phyloP scores from a whole-genome alignment of 2,888 invertebrate genomes.

The Drepanosiphum platanoidis region DNA sequence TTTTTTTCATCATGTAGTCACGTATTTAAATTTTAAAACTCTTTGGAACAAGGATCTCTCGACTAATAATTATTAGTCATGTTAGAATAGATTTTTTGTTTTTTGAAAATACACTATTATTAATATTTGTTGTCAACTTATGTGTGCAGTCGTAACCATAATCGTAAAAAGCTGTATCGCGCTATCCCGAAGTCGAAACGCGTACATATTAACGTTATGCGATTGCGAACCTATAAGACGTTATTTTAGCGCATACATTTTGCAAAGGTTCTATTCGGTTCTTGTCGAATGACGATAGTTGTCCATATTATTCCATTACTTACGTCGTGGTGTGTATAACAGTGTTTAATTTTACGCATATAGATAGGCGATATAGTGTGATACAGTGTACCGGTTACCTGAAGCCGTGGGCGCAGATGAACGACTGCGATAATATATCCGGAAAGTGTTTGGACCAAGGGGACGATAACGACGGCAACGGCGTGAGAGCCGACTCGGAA shows the following conservation, averaged over 20 bases:
- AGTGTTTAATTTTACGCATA: neutral
- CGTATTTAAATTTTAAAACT: neutral
- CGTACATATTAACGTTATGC: neutral
- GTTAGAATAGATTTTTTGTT: neutral
- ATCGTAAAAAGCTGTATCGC: neutral
- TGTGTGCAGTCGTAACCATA: neutral
- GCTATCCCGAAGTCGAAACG: neutral
- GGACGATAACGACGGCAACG: constrained; percentile 71
- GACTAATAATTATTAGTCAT: neutral
- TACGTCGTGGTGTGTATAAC: neutral
- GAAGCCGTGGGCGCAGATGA: constrained; percentile 89
- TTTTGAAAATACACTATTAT: neutral
- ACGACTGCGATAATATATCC: constrained; percentile 69
- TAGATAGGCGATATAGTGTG: constrained; percentile 86
- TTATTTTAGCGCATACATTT: neutral
- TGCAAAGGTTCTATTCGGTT: neutral
- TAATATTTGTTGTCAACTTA: no score
- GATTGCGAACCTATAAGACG: neutral
- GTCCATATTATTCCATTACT: neutral
- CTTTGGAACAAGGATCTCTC: neutral
- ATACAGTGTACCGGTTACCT: constrained; percentile 94
- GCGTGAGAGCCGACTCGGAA: constrained; percentile 65
- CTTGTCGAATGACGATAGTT: neutral
- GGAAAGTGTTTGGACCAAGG: constrained; percentile 71
- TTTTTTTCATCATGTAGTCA: neutral